phyloP scores from a whole-genome alignment of 2,888 invertebrate species.

The Plusia festucae region DNA sequence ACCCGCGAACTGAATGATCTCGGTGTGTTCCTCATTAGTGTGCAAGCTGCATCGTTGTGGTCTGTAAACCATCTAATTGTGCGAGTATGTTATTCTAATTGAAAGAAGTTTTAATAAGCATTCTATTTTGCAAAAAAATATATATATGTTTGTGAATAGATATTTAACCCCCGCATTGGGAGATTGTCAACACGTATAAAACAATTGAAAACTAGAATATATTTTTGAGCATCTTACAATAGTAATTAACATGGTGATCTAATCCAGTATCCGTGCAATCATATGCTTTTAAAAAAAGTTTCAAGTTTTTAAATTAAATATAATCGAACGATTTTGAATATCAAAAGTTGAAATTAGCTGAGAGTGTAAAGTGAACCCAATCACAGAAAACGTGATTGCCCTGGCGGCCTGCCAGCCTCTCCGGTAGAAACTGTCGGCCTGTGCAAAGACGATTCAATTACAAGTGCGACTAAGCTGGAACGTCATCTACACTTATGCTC shows the following conservation, averaged over 20 bases:
- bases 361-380: slow-evolving; percentile 59
- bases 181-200: too few species aligned
- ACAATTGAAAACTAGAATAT: too few species aligned
- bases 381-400: slow-evolving; percentile 62
- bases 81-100: background rate
- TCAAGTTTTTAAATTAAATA: background rate
- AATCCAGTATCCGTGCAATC: too few species aligned
- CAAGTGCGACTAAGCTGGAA: slow-evolving; percentile 36
- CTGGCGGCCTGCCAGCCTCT: slow-evolving; percentile 64
- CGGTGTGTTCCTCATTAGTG: slow-evolving; percentile 4
- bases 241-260: too few species aligned
- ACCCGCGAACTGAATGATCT: background rate
- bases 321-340: slow-evolving; percentile 19
- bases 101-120: background rate
- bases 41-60: background rate
- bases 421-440: slow-evolving; percentile 29
- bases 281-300: background rate
- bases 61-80: background rate
- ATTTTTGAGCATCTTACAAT: too few species aligned
- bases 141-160: background rate
- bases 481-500: slow-evolving; percentile 19
- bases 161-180: background rate
- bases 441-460: slow-evolving; percentile 52
- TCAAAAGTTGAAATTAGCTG: slow-evolving; percentile 39
- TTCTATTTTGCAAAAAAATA: slow-evolving; percentile 1